Evolutionary conservation across 2,797 vertebrate genomes (phyloP), one percentile per base, ranked within the genome.

Genomic region (Chromobotia macracanthus): DNA sequence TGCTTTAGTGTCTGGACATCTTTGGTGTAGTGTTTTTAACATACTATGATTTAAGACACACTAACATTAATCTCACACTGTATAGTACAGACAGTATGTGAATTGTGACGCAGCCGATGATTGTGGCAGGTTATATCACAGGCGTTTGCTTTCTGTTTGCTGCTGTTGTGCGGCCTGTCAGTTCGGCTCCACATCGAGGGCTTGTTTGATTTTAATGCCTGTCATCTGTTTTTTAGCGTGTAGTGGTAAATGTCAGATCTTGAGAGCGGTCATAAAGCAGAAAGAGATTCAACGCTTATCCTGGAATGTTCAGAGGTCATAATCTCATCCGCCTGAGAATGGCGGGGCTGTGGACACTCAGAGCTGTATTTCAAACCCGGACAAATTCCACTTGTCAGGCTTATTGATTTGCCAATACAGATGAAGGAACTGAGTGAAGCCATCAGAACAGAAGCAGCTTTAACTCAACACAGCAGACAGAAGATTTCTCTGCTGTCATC

Each of bases 281-380:
- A 76, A 76, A 56, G 21, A 46, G 50, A 67, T 76, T 67, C 41
- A 11, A 23, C 23, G 28, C 13, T 63, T 23, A 70, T 70, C 56
- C 55, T 19, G 25, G 61, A 78, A 46, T 78, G 66, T 72, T 72
- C 68, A 72, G 48, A 51, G 77, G 77, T 79, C 77, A 79, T 72
- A 72, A 65, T 72, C 58, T 48, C 2, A 1, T 46, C 68, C 61
- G 21, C 31, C 35, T 72, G 19, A 16, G 48, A 56, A 79, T 2
- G 3, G 48, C 31, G 5, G 19, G 25, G 16, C 41, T 23, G 28
- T 10, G 28, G 56, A 78, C 41, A 70, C 41, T 61, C 44, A 18
- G 66, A 70, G 75, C 50, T 71, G 76, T 71, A 71, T 79, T 65
- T 72, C 28, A 79, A 31, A 51, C 46, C 46, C 10, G 12, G 58